Base-by-base conservation (phyloP, 2,113 vertebrate species). In the Engystomops pustulosus region DNA sequence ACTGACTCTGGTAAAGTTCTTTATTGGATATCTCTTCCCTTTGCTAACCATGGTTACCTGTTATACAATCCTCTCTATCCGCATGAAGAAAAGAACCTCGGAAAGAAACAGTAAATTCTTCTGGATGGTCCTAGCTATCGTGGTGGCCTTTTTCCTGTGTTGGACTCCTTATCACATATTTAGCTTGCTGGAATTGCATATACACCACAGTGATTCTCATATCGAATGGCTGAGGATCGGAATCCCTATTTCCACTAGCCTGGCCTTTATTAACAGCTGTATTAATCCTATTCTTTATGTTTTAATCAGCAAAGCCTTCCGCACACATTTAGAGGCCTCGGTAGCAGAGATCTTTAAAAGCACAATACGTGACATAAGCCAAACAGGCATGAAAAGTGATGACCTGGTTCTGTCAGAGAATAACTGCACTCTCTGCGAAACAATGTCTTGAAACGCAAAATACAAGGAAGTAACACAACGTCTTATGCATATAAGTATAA, bases 231-330 rank as follows among this genome's bases (percentile, higher is more conserved):
- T 99, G 14, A 91, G 88, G 86, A 89, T 94, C 2, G 96, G 94
- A 45, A 95, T 98, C 83, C 97, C 97, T 8, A 92, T 98, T 14
- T 95, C 95, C 76, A 96, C 95, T 2, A 96, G 95, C 32, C 88
- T 99, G 77, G 97, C 95, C 4, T 98, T 99, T 90, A 95, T 98
- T 88, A 98, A 99, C 88, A 99, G 98, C 80, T 98, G 97, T 84
- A 89, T 99, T 83, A 99, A 99, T 87, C 98, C 98, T 1, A 90
- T 99, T 69, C 95, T 99, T 65, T 99, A 99, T 0, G 95, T 98
- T 79, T 92, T 99, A 25, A 90, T 98, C 10, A 94, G 94, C 85
- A 97, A 95, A 85, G 97, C 93, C 80, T 95, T 97, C 85, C 93
- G 95, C 38, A 87, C 34, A 1, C 93, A 93, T 75, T 90, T 98